phyloP scores from a whole-genome alignment of 2,888 invertebrate species.

The Euphydryas editha region DNA sequence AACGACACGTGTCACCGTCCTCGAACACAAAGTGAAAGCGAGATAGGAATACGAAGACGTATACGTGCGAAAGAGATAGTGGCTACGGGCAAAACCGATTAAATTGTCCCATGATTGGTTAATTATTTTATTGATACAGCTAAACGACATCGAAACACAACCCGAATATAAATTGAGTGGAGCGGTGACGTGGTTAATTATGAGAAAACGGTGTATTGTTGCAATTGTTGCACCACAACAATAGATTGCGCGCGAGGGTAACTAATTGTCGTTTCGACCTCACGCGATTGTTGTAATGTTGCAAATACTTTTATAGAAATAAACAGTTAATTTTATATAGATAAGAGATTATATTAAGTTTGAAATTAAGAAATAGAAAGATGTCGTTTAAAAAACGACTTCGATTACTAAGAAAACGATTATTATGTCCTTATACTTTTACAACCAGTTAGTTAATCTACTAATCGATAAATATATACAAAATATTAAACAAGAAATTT shows the following conservation, averaged over 20 bases:
- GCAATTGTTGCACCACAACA: slow-evolving; percentile 10
- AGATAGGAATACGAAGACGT: slow-evolving; percentile 40
- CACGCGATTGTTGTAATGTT: not conserved
- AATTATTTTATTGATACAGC: slow-evolving; percentile 82
- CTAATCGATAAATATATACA: no score
- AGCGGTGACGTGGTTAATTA: slow-evolving; percentile 22
- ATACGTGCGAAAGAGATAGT: slow-evolving; percentile 48
- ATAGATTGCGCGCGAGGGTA: not conserved
- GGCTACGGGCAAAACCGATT: slow-evolving; percentile 65
- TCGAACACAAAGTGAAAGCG: slow-evolving; percentile 45
- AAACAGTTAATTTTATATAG: no score
- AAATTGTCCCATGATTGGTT: slow-evolving; percentile 81
- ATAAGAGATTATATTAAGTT: no score
- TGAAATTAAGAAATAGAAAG: no score
- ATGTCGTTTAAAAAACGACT: no score
- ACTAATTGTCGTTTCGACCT: not conserved
- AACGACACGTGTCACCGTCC: slow-evolving; percentile 42
- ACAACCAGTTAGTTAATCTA: no score
- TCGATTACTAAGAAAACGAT: no score
- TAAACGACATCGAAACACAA: slow-evolving; percentile 66
- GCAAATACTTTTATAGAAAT: no score
- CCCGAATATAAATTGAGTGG: slow-evolving; percentile 43
- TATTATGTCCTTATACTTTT: no score
- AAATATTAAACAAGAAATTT: no score
- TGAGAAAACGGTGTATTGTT: not conserved